Percentiles rank a stretch among this genome's conserved stretches.
These are phyloP conservation scores for Pteropus alecto DNA, from an alignment of 2,113 vertebrate genomes.

Conservation along the genomic window DNA sequence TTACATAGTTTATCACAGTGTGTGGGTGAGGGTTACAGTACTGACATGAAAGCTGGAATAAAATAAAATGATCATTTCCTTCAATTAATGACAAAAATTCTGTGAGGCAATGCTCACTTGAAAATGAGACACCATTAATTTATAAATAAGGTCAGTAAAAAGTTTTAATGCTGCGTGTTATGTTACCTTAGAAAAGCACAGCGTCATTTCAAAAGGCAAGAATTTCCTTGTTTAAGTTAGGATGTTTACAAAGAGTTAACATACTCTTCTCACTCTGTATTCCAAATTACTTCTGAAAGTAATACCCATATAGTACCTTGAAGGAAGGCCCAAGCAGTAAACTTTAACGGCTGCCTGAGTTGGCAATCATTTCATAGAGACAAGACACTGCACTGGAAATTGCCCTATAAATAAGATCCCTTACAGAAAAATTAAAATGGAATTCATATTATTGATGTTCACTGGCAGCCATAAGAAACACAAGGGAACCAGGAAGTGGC, in stretches of 20 bases:
- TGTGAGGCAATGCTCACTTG: not conserved
- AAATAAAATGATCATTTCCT: conserved; percentile 57
- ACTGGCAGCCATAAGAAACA: conserved; percentile 79
- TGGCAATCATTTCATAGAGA: conserved; percentile 87
- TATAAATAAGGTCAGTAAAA: conserved; percentile 33
- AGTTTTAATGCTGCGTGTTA: not conserved
- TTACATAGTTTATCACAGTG: not conserved
- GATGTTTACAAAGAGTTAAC: conserved; percentile 79
- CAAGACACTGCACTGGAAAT: conserved; percentile 84
- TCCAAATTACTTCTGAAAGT: conserved; percentile 83
- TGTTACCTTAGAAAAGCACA: conserved; percentile 29
- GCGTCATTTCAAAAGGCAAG: conserved; percentile 37
- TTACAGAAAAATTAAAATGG: conserved; percentile 88
- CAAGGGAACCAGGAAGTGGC: conserved; percentile 73
- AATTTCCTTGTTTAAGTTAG: not conserved
- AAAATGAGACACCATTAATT: conserved; percentile 32
- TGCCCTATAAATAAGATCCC: conserved; percentile 87
- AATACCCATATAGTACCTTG: conserved; percentile 85
- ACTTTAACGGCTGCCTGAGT: conserved; percentile 85
- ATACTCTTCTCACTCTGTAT: conserved; percentile 50
- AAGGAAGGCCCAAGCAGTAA: conserved; percentile 86
- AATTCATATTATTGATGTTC: conserved; percentile 87
- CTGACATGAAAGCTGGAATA: not conserved
- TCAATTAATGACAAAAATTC: conserved; percentile 55
- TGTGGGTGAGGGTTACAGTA: not conserved